Evolutionary conservation across 2,113 vertebrate genomes (phyloP), one percentile per base, ranked within the genome.

Genomic region (Nannobrachium achirus): DNA sequence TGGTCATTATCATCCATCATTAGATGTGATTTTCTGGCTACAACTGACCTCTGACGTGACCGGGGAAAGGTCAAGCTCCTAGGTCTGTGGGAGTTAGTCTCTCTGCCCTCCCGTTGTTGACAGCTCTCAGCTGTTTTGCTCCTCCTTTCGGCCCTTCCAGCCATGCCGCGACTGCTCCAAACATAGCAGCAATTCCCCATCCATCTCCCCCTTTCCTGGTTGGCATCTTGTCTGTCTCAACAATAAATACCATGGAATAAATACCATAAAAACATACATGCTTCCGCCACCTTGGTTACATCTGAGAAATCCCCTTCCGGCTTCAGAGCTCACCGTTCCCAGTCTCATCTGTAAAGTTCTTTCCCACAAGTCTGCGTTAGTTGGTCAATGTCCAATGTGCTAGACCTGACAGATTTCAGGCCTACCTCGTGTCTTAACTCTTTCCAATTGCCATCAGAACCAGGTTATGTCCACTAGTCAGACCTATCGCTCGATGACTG

Each of bases 211-310:
- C 68, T 64, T 49, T 44, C 58, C 61, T 48, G 13, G 42, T 59
- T 70, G 81, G 65, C 78, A 48, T 61, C 59, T 58, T 41, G 75
- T 75, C 69, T 76, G 73, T 81, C 74, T 72, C 46, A 46, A 75
- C 78, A 86, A 88, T 88, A 91, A 89, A 89, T 90, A 90, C 61
- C 83, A 80, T 62, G 56, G 79, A 90, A 91, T 86, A 91, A 91
- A 91, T 90, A 90, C 59, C 75, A 75, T 63, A 71, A 68, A 79
- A 74, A 81, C 62, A 73, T 62, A 73, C 56, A 45, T 61, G 40
- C 45, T 41, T 15, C n/a, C 8, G 25, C 75, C 44, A n/a, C 16
- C 11, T 33, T 48, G n/a, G 51, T 67, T 78, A 59, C 71, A 67
- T 66, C 74, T 1, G 42, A 78, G 57, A 15, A 20, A 65, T 67